Conservation (phyloP, 2,888 invertebrate species). For the Adelognathus sp. region DNA sequence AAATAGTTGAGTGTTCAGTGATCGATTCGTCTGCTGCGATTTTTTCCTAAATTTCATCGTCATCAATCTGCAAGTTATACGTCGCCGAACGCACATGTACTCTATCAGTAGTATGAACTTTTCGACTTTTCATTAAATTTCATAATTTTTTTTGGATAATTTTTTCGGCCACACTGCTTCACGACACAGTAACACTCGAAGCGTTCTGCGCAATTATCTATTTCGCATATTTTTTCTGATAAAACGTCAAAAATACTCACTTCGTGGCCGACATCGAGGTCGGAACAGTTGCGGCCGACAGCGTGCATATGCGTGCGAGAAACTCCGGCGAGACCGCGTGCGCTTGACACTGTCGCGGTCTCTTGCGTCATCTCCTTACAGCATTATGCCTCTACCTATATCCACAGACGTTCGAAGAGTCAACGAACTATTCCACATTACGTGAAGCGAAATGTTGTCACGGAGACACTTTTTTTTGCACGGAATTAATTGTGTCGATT, state of each 20-base stretch:
- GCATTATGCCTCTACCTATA: neutral
- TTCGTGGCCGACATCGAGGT: neutral
- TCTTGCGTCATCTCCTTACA: constrained; percentile 32
- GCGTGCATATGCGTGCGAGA: neutral
- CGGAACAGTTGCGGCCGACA: neutral
- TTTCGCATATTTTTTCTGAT: neutral
- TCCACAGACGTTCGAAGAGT: neutral
- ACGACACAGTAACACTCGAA: no score
- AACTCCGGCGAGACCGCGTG: constrained; percentile 7
- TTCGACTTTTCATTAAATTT: no score
- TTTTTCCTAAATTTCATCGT: no score
- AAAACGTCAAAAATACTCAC: neutral
- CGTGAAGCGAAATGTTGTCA: neutral
- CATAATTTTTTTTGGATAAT: no score
- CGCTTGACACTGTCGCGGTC: constrained; percentile 7
- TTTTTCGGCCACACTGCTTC: no score
- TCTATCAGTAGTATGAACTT: no score
- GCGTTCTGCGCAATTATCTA: neutral
- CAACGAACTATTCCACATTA: neutral
- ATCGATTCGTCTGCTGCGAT: no score
- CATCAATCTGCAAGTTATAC: no score
- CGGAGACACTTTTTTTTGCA: neutral
- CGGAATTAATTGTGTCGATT: neutral
- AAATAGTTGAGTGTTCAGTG: no score
- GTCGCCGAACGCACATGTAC: no score